Percentiles rank a stretch among this genome's conserved stretches.
phyloP scores from a whole-genome alignment of 2,888 invertebrate genomes.

The Gibbula magus region DNA sequence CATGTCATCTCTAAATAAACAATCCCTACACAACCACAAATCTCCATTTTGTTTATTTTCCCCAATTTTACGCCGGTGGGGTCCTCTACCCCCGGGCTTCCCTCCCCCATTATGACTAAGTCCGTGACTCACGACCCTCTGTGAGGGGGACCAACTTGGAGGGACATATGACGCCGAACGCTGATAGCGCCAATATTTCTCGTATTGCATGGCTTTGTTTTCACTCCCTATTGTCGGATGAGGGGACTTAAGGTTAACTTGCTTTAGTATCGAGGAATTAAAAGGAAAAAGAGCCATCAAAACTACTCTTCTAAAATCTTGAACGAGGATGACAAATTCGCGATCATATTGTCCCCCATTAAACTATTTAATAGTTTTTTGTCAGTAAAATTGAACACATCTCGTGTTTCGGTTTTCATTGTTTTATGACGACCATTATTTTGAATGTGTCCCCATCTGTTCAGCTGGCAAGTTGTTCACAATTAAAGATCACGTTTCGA shows the following conservation, averaged over 20 bases:
- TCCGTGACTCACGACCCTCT: neutral
- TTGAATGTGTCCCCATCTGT: neutral
- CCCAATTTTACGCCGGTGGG: neutral
- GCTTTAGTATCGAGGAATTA: neutral
- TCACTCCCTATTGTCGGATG: neutral
- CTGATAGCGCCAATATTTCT: neutral
- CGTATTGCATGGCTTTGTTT: slow-evolving; percentile 1
- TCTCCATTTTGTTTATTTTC: neutral
- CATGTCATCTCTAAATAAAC: neutral
- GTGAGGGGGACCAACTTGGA: neutral
- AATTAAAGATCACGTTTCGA: neutral
- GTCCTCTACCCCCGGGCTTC: neutral
- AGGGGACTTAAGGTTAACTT: neutral
- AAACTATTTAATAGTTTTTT: neutral
- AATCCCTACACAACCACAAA: neutral
- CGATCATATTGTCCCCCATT: neutral
- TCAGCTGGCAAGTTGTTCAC: neutral
- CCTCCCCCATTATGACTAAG: slow-evolving; percentile 5
- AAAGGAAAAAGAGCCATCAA: neutral
- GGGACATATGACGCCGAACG: neutral
- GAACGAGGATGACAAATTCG: neutral
- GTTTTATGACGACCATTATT: neutral
- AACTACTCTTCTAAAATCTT: neutral
- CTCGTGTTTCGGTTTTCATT: neutral
- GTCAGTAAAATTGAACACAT: neutral